Percentiles rank a stretch among this genome's conserved stretches.
These are phyloP conservation scores for Yponomeuta malinellus DNA, from an alignment of 2,888 invertebrate genomes.

Conservation along the genomic window DNA sequence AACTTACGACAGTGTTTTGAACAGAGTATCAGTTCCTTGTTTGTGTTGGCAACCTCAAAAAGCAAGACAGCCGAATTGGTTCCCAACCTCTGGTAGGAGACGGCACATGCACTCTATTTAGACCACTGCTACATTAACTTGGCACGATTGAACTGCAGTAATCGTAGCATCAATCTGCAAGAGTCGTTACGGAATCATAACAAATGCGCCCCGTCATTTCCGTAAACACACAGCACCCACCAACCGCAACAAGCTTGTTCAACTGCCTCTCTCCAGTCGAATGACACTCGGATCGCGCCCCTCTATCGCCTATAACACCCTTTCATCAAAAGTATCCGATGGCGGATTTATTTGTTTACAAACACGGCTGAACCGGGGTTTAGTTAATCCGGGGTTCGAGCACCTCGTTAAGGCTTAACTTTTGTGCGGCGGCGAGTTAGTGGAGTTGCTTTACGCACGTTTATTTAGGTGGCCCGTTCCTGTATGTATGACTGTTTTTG, in stretches of 20 bases:
- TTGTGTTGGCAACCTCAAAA: too few relatives aligned
- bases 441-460: background rate
- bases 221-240: background rate
- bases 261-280: background rate
- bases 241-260: background rate
- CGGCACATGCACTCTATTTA: too few relatives aligned
- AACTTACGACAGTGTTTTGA: too few relatives aligned
- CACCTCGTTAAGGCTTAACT: conserved; percentile 6
- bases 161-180: too few relatives aligned
- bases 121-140: too few relatives aligned
- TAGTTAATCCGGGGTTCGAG: conserved; percentile 1
- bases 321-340: conserved; percentile 1
- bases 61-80: too few relatives aligned
- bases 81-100: too few relatives aligned
- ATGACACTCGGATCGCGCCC: background rate
- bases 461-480: background rate
- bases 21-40: too few relatives aligned
- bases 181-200: too few relatives aligned
- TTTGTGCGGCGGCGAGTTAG: conserved; percentile 6
- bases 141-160: too few relatives aligned
- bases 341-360: conserved; percentile 6
- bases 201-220: too few relatives aligned
- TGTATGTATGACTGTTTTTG: background rate
- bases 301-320: background rate
- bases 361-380: background rate